Conservation (phyloP, 2,888 invertebrate species). For the Urechis unicinctus region DNA sequence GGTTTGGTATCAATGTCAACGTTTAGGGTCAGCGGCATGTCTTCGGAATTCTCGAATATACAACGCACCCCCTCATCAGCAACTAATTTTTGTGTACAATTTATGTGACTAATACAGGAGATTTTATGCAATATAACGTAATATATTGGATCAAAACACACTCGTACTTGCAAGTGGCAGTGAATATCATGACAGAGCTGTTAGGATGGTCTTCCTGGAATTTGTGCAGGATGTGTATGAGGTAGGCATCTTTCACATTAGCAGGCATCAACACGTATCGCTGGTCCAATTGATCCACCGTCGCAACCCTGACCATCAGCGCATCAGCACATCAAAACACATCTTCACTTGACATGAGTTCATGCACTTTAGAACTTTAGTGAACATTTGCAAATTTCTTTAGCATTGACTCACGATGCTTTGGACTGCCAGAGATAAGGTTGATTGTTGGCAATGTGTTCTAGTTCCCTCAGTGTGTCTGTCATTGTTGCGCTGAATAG, state of each 20-base stretch:
- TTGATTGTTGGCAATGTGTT: conserved; percentile 57
- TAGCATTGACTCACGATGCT: conserved; percentile 50
- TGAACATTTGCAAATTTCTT: background rate
- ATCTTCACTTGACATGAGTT: background rate
- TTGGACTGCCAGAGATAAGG: conserved; percentile 62
- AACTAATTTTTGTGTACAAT: too few relatives aligned
- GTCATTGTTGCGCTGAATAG: conserved; percentile 93
- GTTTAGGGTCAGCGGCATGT: too few relatives aligned
- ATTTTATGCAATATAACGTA: too few relatives aligned
- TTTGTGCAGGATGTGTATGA: conserved; percentile 58
- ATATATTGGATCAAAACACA: background rate
- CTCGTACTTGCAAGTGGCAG: conserved; percentile 84
- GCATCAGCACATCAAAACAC: background rate
- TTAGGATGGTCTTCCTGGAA: conserved; percentile 67
- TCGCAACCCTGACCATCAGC: conserved; percentile 57
- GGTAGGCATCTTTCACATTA: conserved; percentile 84
- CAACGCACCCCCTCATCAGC: too few relatives aligned
- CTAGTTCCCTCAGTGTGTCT: conserved; percentile 67
- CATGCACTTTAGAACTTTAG: background rate
- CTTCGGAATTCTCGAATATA: too few relatives aligned
- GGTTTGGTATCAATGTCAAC: too few relatives aligned
- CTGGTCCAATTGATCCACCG: conserved; percentile 84
- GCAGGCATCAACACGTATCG: conserved; percentile 84
- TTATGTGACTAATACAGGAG: too few relatives aligned
- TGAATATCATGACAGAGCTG: conserved; percentile 88